Evolutionary conservation across 2,113 vertebrate genomes (phyloP).

Genomic region (Drymodes brunneopygia): DNA sequence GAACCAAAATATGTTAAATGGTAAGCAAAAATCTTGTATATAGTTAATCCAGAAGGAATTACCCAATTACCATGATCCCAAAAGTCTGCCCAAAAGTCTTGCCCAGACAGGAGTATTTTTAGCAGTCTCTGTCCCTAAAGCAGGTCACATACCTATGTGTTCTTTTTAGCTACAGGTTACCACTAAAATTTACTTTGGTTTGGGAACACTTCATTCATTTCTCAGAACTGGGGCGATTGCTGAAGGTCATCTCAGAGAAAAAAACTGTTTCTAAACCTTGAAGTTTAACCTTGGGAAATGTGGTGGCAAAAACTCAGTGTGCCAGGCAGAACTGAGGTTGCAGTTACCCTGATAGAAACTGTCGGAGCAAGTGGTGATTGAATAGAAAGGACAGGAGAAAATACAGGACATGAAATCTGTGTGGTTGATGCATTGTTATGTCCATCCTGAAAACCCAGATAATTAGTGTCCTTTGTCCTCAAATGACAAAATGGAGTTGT

Average conservation of each 20-base stretch:
- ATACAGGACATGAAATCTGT: not conserved
- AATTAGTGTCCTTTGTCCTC: not conserved
- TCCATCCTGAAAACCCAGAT: not conserved
- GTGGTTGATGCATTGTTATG: not conserved
- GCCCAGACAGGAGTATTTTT: conserved; percentile 43
- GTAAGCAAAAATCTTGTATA: not conserved
- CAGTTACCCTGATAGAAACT: not conserved
- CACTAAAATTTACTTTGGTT: conserved; percentile 45
- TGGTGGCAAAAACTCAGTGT: not conserved
- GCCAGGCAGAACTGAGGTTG: not conserved
- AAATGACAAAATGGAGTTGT: not conserved
- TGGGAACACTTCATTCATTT: conserved; percentile 42
- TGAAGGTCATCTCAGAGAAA: not conserved
- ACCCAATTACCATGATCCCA: not conserved
- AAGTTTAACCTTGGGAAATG: conserved; percentile 11
- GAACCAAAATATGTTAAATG: not conserved
- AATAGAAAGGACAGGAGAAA: not conserved
- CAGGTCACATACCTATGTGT: not conserved
- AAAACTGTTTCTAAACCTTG: conserved; percentile 14
- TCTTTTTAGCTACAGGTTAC: conserved; percentile 32
- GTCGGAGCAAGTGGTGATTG: not conserved
- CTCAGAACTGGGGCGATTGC: not conserved
- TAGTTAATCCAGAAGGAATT: not conserved
- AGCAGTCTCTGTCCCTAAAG: conserved; percentile 23
- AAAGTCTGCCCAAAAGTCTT: conserved; percentile 2